A percentile compares a stretch with the other conserved stretches of the same genome.
phyloP scores from a whole-genome alignment of 2,888 invertebrate species.

The Mechanitis messenoides region DNA sequence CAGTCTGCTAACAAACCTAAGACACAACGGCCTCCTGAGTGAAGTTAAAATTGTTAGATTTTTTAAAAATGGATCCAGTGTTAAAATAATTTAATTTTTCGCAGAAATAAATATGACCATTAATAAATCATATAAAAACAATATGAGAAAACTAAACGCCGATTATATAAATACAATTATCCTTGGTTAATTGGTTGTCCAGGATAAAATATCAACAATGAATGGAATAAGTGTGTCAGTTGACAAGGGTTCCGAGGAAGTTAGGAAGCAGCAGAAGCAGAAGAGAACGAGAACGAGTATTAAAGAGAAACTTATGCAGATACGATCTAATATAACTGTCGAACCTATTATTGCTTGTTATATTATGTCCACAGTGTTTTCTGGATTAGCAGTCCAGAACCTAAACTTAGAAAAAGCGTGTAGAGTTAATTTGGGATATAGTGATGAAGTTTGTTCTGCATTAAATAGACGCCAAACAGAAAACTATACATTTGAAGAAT shows the following conservation, averaged over 20 bases:
- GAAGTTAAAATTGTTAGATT: constrained; percentile 17
- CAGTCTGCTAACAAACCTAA: constrained; percentile 53
- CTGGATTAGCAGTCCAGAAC: constrained; percentile 88
- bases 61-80: constrained; percentile 14
- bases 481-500: constrained; percentile 80
- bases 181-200: constrained; percentile 14
- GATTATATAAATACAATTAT: constrained; percentile 32
- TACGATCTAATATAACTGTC: constrained; percentile 79
- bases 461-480: constrained; percentile 83
- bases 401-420: constrained; percentile 91
- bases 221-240: constrained; percentile 59
- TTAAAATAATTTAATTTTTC: constrained; percentile 7
- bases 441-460: constrained; percentile 84
- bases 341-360: constrained; percentile 83
- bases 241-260: constrained; percentile 54
- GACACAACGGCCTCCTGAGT: constrained; percentile 38
- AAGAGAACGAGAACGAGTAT: constrained; percentile 51
- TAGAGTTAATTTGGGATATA: constrained; percentile 85
- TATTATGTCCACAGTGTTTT: constrained; percentile 81
- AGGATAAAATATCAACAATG: constrained; percentile 43
- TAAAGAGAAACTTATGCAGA: constrained; percentile 65
- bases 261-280: constrained; percentile 45
- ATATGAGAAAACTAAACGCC: constrained; percentile 38
- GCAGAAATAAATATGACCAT: constrained; percentile 11
- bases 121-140: constrained; percentile 17